Evolutionary conservation across 1,140 invertebrate species (phyloP).

Genomic region (Delia radicum): DNA sequence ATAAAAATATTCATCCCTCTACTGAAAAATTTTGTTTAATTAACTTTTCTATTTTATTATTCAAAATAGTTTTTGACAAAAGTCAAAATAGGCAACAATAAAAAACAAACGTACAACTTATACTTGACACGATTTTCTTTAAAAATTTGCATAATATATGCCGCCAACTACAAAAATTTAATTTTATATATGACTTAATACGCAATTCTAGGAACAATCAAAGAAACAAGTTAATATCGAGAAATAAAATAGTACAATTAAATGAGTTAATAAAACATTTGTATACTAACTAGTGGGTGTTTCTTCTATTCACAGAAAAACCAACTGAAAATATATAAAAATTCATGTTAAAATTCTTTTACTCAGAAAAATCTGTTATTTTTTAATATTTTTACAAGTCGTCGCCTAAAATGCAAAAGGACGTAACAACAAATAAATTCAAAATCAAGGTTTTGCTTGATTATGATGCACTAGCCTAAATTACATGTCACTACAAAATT

Average conservation of each 20-base stretch:
- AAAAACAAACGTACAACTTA: neutral
- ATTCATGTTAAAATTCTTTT: neutral
- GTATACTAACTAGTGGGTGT: neutral
- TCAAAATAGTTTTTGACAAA: neutral
- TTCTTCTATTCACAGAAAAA: neutral
- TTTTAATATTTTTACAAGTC: too few species aligned
- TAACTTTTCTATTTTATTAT: neutral
- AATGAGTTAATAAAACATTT: neutral
- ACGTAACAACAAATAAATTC: too few species aligned
- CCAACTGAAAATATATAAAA: too few species aligned
- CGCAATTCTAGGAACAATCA: neutral
- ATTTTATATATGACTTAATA: neutral
- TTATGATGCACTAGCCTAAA: too few species aligned
- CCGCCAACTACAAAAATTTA: neutral
- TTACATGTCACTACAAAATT: too few species aligned
- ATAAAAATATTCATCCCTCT: neutral
- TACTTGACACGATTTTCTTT: neutral
- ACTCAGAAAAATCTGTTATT: neutral
- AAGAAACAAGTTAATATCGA: neutral
- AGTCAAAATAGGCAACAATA: neutral
- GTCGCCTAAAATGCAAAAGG: too few species aligned
- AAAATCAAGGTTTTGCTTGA: too few species aligned
- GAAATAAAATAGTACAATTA: neutral
- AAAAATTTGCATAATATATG: neutral
- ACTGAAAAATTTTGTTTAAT: neutral